These are phyloP conservation scores for Drosophila orena DNA, from an alignment of 1,140 invertebrate species.

Conservation along the genomic window DNA sequence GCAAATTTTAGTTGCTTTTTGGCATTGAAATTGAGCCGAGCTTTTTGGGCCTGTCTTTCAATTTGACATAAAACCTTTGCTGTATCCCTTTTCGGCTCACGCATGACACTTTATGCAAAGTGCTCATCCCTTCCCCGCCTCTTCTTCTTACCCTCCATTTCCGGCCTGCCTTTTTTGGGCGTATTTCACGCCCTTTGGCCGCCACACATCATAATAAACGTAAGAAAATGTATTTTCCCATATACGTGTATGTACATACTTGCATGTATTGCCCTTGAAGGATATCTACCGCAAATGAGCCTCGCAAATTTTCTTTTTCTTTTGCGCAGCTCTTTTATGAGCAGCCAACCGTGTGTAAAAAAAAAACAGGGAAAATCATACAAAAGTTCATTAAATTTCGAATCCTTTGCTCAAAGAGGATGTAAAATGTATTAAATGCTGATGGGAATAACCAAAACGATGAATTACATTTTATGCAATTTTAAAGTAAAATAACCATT, in stretches of 20 bases:
- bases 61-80: constrained; percentile 80
- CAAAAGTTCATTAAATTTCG: constrained; percentile 72
- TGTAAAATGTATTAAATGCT: constrained; percentile 9
- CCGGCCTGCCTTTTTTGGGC: constrained; percentile 18
- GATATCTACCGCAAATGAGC: constrained; percentile 58
- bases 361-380: background rate
- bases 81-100: constrained; percentile 39
- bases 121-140: constrained; percentile 24
- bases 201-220: constrained; percentile 72
- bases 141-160: background rate
- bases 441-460: constrained; percentile 3
- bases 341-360: constrained; percentile 62
- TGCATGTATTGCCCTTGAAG: constrained; percentile 24
- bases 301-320: constrained; percentile 20
- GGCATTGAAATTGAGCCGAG: constrained; percentile 37
- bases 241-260: no score
- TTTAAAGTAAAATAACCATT: background rate
- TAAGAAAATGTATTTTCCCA: constrained; percentile 41
- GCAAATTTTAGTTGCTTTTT: constrained; percentile 54
- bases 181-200: constrained; percentile 74
- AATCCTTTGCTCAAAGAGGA: constrained; percentile 61
- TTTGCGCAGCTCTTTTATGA: constrained; percentile 56
- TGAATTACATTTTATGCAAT: background rate
- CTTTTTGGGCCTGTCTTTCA: constrained; percentile 63
- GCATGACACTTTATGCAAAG: constrained; percentile 74